These are phyloP conservation scores for Mixornis gularis DNA, from an alignment of 2,113 vertebrate genomes.

Conservation along the genomic window DNA sequence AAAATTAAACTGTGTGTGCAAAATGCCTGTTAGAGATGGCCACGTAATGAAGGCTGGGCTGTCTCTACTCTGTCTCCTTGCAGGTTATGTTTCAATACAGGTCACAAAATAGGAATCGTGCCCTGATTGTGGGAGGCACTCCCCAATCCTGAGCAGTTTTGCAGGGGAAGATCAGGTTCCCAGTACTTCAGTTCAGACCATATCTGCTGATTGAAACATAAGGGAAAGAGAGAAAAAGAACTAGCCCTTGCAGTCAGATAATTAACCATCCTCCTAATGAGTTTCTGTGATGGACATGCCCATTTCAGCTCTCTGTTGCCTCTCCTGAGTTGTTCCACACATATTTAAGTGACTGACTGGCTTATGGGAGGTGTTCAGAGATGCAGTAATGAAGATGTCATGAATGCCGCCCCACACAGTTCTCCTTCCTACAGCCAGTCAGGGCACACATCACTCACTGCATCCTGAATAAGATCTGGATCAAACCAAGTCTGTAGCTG, in stretches of 20 bases:
- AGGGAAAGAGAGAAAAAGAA: neutral
- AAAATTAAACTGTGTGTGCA: no score
- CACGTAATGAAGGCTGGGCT: no score
- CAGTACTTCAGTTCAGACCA: no score
- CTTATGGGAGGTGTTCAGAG: neutral
- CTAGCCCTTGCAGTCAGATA: neutral
- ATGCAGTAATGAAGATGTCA: rapidly evolving
- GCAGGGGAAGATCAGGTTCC: no score
- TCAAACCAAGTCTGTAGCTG: neutral
- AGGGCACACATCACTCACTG: neutral
- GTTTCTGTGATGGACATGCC: neutral
- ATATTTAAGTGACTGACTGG: neutral
- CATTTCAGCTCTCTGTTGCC: neutral
- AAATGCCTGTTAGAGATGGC: no score
- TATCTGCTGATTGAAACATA: no score
- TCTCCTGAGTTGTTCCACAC: no score
- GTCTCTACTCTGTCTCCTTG: no score
- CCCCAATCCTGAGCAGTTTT: no score
- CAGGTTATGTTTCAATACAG: no score
- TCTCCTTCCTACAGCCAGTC: neutral
- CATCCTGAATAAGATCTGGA: rapidly evolving
- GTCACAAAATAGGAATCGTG: no score
- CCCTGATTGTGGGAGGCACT: no score
- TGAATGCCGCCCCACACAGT: rapidly evolving
- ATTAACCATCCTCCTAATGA: neutral